Conservation (phyloP, 2,113 vertebrate genomes). For the Gila orcuttii region DNA sequence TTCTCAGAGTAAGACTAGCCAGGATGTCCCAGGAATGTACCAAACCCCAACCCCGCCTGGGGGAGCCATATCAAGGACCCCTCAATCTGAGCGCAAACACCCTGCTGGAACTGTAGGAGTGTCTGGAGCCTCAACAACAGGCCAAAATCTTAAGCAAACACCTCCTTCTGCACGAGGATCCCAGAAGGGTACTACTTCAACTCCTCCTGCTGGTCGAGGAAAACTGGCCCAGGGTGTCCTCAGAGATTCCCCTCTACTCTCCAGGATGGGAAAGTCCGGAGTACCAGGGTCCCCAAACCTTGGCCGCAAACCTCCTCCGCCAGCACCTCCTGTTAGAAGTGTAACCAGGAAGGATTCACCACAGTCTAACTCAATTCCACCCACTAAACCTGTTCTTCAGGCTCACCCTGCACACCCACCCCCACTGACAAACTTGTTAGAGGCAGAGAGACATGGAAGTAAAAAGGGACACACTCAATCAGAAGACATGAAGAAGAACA, state of each 20-base stretch:
- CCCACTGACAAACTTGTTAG: slow-evolving; percentile 43
- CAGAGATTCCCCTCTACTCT: slow-evolving; percentile 73
- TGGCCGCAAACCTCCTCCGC: slow-evolving; percentile 76
- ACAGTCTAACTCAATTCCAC: slow-evolving; percentile 13
- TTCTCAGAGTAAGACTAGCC: slow-evolving; percentile 61
- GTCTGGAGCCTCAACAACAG: slow-evolving; percentile 32
- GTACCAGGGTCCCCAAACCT: slow-evolving; percentile 74
- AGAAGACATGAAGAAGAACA: slow-evolving; percentile 68
- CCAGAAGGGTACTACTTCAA: slow-evolving; percentile 58
- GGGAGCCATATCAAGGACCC: slow-evolving; percentile 64
- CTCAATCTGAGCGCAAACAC: slow-evolving; percentile 56
- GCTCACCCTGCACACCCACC: neutral
- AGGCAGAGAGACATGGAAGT: slow-evolving; percentile 57
- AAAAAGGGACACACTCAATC: slow-evolving; percentile 59
- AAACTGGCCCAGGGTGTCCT: slow-evolving; percentile 65
- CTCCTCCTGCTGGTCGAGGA: slow-evolving; percentile 58
- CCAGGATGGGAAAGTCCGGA: slow-evolving; percentile 67
- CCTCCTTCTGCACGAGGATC: slow-evolving; percentile 61
- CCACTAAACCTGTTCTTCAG: slow-evolving; percentile 55
- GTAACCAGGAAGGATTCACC: slow-evolving; percentile 75
- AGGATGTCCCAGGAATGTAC: slow-evolving; percentile 71
- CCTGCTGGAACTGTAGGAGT: slow-evolving; percentile 34
- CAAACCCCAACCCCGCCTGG: slow-evolving; percentile 71
- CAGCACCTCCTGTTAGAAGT: slow-evolving; percentile 77
- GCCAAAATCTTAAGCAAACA: slow-evolving; percentile 64